phyloP scores from a whole-genome alignment of 2,888 invertebrate species.

The Sipha maydis region DNA sequence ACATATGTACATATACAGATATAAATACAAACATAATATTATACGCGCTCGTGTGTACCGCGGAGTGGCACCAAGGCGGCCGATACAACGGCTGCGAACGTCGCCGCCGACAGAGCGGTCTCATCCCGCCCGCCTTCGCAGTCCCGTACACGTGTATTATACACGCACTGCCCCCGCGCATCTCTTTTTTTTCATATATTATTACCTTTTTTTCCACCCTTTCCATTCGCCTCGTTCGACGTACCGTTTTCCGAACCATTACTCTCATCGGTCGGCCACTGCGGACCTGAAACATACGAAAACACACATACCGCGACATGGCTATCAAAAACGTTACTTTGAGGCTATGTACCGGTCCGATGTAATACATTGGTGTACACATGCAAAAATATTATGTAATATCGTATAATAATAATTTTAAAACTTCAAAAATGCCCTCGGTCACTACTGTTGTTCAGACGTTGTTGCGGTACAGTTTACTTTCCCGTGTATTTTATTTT shows the following conservation, averaged over 20 bases:
- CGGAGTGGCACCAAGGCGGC: background rate
- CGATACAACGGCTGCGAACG: slow-evolving; percentile 30
- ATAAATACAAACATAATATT: background rate
- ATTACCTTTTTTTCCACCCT: slow-evolving; percentile 53
- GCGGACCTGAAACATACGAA: slow-evolving; percentile 56
- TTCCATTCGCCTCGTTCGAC: slow-evolving; percentile 51
- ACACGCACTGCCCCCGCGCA: background rate
- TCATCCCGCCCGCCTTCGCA: background rate
- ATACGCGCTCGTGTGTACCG: background rate
- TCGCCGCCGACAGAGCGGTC: background rate
- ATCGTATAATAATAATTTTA: background rate
- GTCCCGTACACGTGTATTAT: background rate
- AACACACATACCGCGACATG: slow-evolving; percentile 12
- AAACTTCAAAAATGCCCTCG: background rate
- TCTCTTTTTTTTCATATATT: background rate
- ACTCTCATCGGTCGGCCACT: slow-evolving; percentile 46
- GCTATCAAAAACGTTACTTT: slow-evolving; percentile 18
- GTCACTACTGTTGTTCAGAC: background rate
- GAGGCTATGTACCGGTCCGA: background rate
- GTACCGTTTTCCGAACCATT: slow-evolving; percentile 54
- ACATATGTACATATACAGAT: background rate
- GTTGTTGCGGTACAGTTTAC: background rate
- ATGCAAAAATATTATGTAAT: background rate
- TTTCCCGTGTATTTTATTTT: background rate
- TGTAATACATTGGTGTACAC: background rate